Conservation (phyloP, 2,113 vertebrate genomes). For the Labeo catla region DNA sequence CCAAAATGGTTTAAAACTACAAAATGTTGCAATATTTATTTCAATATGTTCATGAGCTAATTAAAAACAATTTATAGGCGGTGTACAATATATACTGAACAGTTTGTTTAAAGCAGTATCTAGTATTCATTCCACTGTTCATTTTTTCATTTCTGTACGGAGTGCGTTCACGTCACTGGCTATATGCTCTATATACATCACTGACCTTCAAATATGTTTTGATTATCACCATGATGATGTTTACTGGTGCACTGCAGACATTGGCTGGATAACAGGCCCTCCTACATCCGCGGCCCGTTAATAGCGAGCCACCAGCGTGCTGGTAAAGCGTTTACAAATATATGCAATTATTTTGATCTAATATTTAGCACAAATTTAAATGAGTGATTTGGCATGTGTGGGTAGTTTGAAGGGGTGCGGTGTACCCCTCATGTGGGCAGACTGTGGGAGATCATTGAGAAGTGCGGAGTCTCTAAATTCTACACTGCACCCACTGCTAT, state of each 20-base stretch:
- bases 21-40: no score
- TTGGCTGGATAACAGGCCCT: conserved; percentile 84
- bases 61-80: not conserved
- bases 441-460: conserved; percentile 80
- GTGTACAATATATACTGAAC: not conserved
- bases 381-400: conserved; percentile 39
- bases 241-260: conserved; percentile 83
- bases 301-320: conserved; percentile 74
- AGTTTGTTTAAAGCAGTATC: not conserved
- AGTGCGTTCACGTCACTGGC: conserved; percentile 79
- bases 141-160: conserved; percentile 57
- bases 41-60: no score
- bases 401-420: conserved; percentile 79
- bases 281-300: no score
- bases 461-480: conserved; percentile 79
- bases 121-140: not conserved
- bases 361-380: not conserved
- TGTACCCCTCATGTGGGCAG: conserved; percentile 76
- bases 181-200: conserved; percentile 82
- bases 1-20: no score
- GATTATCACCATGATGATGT: conserved; percentile 76
- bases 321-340: conserved; percentile 62
- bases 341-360: not conserved
- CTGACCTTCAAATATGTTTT: conserved; percentile 79
- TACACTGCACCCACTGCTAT: conserved; percentile 82